These are phyloP conservation scores for Epirrhoe alternata DNA, from an alignment of 2,888 invertebrate species.

Conservation along the genomic window DNA sequence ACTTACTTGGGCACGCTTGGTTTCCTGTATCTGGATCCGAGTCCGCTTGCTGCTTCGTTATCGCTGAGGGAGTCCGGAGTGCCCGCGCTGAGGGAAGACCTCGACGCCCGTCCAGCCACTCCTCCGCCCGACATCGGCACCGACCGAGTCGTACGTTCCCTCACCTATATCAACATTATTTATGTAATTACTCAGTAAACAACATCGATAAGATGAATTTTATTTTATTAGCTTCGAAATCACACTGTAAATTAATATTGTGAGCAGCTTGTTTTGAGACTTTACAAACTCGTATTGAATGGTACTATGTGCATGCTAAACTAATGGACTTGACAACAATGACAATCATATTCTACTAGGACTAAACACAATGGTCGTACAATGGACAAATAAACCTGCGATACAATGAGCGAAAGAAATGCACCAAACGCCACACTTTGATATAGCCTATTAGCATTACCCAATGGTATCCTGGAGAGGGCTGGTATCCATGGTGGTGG, in stretches of 20 bases:
- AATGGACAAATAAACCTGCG: slow-evolving; percentile 59
- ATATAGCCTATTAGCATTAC: slow-evolving; percentile 85
- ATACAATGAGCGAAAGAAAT: slow-evolving; percentile 58
- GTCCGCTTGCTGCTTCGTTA: slow-evolving; percentile 91
- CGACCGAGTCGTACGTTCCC: slow-evolving; percentile 96
- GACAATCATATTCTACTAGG: slow-evolving; percentile 54
- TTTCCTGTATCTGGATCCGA: slow-evolving; percentile 88
- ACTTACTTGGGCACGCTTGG: slow-evolving; percentile 85
- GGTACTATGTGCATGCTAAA: slow-evolving; percentile 63
- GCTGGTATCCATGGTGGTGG: slow-evolving; percentile 89
- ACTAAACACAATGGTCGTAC: slow-evolving; percentile 62
- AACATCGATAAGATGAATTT: slow-evolving; percentile 3
- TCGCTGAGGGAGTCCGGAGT: slow-evolving; percentile 96
- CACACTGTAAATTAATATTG: slow-evolving; percentile 35
- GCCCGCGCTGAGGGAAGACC: slow-evolving; percentile 92
- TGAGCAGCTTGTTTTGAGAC: slow-evolving; percentile 15
- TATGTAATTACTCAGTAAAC: slow-evolving; percentile 32
- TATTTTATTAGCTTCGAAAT: slow-evolving; percentile 11
- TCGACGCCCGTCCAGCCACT: slow-evolving; percentile 86
- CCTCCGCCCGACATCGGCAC: slow-evolving; percentile 92
- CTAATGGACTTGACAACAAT: slow-evolving; percentile 60
- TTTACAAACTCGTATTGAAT: slow-evolving; percentile 9
- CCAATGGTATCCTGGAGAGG: slow-evolving; percentile 91
- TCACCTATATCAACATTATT: slow-evolving; percentile 86
- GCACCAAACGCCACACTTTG: slow-evolving; percentile 67